Base-by-base conservation (phyloP, 2,888 invertebrate species). In the Drosophila merina region DNA sequence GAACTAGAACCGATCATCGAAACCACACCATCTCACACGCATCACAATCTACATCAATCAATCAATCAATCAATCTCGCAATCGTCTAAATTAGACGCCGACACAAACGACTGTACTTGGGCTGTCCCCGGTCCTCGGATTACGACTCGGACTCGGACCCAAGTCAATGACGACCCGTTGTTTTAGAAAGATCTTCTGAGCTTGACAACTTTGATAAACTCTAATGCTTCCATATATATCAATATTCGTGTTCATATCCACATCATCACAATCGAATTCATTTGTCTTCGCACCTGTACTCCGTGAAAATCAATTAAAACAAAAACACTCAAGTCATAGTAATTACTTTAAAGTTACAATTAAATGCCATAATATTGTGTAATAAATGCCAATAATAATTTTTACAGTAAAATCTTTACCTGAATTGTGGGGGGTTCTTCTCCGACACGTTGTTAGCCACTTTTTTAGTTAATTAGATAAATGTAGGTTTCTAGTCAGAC, bases 81-180 rank as follows among this genome's bases (percentile, higher is more conserved):
- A 75, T 86, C 77, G 84, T 84, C 84, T 83, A 84, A 84, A 84
- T 86, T 86, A 86, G 84, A 84, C 86, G 84, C 74, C 56, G 59
- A 73, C 68, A 48, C 52, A 57, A 74, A 60, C 66, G 70, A 75
- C 73, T 75, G 72, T 59, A 66, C 70, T 47, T 56, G 51, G 50
- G 33, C 28, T 10, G 4, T 25, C 55, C 14, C 10, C 7, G 30
- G 12, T 30, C 14, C 36, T 36, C 6, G 36, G 9, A 20, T 20
- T 20, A 20, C 20, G 20, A 38, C 47, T 5, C 26, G 4, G n/a
- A 31, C 20, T 20, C 20, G 20, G 20, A 20, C 20, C 40, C 51
- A 30, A 47, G 45, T 63, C 42, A 63, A 68, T 50, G 55, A 64
- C 57, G 20, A 77, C 75, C 72, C 72, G 62, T 74, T 73, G 51